Percentiles rank a stretch among this genome's conserved stretches.
phyloP scores from a whole-genome alignment of 2,797 vertebrate species.

The Remorina albescens region DNA sequence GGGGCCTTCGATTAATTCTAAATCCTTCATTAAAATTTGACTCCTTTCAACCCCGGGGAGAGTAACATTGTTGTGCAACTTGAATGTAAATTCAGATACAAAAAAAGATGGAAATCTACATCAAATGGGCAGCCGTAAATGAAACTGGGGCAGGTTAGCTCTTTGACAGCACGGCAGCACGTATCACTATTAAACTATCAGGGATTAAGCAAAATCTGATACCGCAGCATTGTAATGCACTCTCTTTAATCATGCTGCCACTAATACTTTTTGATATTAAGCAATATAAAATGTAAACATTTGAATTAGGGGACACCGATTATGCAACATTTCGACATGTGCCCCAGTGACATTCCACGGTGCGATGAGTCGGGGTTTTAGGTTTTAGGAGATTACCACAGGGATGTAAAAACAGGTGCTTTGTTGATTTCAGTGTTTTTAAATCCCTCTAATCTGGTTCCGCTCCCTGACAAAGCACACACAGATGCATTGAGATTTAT shows the following conservation, averaged over 20 bases:
- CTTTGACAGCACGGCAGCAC: slow-evolving; percentile 33
- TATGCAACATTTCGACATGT: slow-evolving; percentile 33
- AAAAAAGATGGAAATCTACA: slow-evolving; percentile 35
- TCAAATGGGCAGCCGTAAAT: slow-evolving; percentile 51
- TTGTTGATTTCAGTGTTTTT: slow-evolving; percentile 73
- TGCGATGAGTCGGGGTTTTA: slow-evolving; percentile 57
- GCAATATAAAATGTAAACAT: too few species aligned
- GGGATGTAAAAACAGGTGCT: slow-evolving; percentile 78
- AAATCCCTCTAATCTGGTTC: slow-evolving; percentile 79
- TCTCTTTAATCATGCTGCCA: slow-evolving; percentile 48
- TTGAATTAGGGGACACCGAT: slow-evolving; percentile 37
- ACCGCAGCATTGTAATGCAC: slow-evolving; percentile 35
- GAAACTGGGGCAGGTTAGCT: slow-evolving; percentile 49
- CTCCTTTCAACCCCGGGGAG: slow-evolving; percentile 18
- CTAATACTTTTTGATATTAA: too few species aligned
- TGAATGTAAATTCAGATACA: slow-evolving; percentile 40
- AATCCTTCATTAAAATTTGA: slow-evolving; percentile 63
- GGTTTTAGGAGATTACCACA: slow-evolving; percentile 78
- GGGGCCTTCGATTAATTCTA: slow-evolving; percentile 55
- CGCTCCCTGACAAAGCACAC: slow-evolving; percentile 52
- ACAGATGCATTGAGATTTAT: slow-evolving; percentile 69
- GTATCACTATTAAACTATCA: slow-evolving; percentile 51
- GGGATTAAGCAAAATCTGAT: slow-evolving; percentile 57
- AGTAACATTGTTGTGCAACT: slow-evolving; percentile 29
- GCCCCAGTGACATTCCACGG: slow-evolving; percentile 52